Percentiles rank a stretch among this genome's conserved stretches.
These are phyloP conservation scores for Cryptus armator DNA, from an alignment of 2,888 invertebrate species.

Conservation along the genomic window DNA sequence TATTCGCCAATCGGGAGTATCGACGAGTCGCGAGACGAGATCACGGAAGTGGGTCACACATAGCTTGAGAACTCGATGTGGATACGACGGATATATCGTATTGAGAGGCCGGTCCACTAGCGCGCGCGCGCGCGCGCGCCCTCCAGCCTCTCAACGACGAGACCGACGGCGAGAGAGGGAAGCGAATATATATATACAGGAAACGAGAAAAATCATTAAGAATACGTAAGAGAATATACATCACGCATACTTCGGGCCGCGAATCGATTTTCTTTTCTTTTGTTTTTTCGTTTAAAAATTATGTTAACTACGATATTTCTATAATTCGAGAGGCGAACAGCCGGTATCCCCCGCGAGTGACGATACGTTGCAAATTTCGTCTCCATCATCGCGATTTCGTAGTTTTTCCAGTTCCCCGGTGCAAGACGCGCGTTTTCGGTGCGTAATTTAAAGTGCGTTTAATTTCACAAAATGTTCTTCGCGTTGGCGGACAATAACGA, in stretches of 20 bases:
- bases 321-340: conserved; percentile 4
- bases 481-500: background rate
- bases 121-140: conserved; percentile 58
- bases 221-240: conserved; percentile 48
- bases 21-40: conserved; percentile 27
- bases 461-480: conserved; percentile 8
- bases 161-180: conserved; percentile 10
- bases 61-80: conserved; percentile 48
- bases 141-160: conserved; percentile 9
- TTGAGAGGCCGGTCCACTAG: conserved; percentile 42
- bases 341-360: background rate
- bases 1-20: conserved; percentile 3
- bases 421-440: conserved; percentile 19
- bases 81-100: conserved; percentile 50
- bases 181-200: conserved; percentile 8
- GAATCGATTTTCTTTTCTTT: conserved; percentile 11
- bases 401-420: background rate
- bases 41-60: conserved; percentile 32
- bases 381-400: conserved; percentile 16
- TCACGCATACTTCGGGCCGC: conserved; percentile 10
- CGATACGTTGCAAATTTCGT: background rate
- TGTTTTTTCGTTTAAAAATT: conserved; percentile 33
- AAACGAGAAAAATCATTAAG: conserved; percentile 63
- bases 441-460: conserved; percentile 57
- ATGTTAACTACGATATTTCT: conserved; percentile 17